These are phyloP conservation scores for Cossypha dichroa DNA, from an alignment of 2,797 vertebrate genomes.

Conservation along the genomic window DNA sequence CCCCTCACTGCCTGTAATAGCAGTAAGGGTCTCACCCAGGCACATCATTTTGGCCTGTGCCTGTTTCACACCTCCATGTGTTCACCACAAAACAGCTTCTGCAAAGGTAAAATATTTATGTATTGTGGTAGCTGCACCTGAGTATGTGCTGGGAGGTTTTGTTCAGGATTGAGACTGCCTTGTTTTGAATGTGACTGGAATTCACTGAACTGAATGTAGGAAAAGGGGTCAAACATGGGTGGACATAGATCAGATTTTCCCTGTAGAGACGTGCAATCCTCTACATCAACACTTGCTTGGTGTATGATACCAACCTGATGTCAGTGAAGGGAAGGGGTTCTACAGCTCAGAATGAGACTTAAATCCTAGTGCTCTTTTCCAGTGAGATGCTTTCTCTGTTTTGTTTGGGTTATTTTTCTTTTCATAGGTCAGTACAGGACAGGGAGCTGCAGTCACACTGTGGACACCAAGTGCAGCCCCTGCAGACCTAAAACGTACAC, in stretches of 20 bases:
- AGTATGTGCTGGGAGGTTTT: not conserved
- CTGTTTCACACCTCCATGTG: not conserved
- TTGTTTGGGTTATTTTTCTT: not conserved
- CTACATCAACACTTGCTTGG: not conserved
- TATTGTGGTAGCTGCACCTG: not conserved
- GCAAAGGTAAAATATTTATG: not conserved
- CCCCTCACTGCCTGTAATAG: not conserved
- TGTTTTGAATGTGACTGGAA: not conserved
- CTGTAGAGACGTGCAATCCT: not conserved
- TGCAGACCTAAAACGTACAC: conserved; percentile 56
- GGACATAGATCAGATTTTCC: not conserved
- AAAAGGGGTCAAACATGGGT: not conserved
- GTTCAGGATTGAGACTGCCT: not conserved
- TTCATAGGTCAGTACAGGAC: conserved; percentile 19
- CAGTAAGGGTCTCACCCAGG: not conserved
- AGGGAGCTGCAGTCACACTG: conserved; percentile 4
- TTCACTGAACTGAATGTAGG: not conserved
- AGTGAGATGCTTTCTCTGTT: not conserved
- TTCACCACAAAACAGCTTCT: not conserved
- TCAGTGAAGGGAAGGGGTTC: not conserved
- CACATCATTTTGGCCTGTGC: not conserved
- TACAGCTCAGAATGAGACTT: not conserved
- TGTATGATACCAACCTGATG: not conserved
- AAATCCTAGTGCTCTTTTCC: not conserved
- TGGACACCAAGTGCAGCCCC: conserved; percentile 56